phyloP scores from a whole-genome alignment of 2,797 vertebrate genomes.

The Esox lucius region DNA sequence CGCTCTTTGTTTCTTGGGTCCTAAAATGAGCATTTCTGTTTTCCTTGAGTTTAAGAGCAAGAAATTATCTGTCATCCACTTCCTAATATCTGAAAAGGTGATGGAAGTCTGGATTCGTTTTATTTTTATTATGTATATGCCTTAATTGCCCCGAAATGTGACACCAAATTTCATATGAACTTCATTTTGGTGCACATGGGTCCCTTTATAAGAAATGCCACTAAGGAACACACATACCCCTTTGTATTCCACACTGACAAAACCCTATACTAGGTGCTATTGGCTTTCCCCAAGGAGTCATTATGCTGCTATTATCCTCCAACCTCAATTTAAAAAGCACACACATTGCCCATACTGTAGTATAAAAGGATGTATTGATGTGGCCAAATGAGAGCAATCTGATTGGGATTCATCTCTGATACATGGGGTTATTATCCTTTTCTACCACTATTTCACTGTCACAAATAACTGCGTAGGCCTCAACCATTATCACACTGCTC shows the following conservation, averaged over 20 bases:
- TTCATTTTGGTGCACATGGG: too few species aligned
- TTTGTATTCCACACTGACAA: background rate
- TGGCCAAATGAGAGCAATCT: slow-evolving; percentile 16
- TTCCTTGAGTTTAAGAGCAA: too few species aligned
- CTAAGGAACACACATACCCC: background rate
- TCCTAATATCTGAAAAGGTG: too few species aligned
- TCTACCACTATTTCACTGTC: background rate
- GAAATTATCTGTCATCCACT: too few species aligned
- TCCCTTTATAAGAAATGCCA: too few species aligned
- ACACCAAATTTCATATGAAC: too few species aligned
- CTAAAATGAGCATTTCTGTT: too few species aligned
- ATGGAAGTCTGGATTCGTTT: too few species aligned
- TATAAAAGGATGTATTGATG: slow-evolving; percentile 15
- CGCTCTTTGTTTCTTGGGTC: too few species aligned
- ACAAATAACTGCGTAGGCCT: background rate
- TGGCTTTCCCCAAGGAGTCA: background rate
- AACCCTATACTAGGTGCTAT: background rate
- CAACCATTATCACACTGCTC: background rate
- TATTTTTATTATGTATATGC: too few species aligned
- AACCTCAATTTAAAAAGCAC: background rate
- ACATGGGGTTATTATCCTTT: slow-evolving; percentile 1
- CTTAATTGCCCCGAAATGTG: too few species aligned
- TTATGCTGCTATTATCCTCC: slow-evolving; percentile 1
- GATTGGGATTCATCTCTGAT: slow-evolving; percentile 6
- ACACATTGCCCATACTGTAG: background rate